These are phyloP conservation scores for Rachycentron canadum DNA, from an alignment of 2,797 vertebrate genomes.

Conservation along the genomic window DNA sequence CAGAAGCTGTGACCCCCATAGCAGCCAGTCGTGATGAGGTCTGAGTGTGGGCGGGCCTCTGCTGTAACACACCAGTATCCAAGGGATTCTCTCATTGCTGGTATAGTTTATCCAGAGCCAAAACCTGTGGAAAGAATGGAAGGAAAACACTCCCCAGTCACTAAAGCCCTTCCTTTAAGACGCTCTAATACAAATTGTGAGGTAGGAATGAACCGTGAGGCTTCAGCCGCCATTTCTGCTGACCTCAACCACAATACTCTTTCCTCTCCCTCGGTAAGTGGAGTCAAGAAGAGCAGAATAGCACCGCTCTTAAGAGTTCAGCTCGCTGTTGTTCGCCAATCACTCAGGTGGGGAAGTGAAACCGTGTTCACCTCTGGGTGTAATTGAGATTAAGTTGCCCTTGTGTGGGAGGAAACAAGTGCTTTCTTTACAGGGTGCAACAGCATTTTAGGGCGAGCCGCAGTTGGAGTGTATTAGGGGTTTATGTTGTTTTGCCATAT, in stretches of 20 bases:
- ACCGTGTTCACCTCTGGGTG: slow-evolving; percentile 63
- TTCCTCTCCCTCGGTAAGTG: slow-evolving; percentile 32
- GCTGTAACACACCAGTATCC: slow-evolving; percentile 29
- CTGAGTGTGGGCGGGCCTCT: slow-evolving; percentile 58
- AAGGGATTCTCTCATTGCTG: slow-evolving; percentile 64
- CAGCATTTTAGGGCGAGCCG: slow-evolving; percentile 57
- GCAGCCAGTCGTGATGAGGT: slow-evolving; percentile 56
- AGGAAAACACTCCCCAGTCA: slow-evolving; percentile 55
- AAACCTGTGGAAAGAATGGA: slow-evolving; percentile 36
- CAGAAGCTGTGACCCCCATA: slow-evolving; percentile 48
- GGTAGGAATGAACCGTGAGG: slow-evolving; percentile 62
- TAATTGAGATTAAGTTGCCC: slow-evolving; percentile 65
- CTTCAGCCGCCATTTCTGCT: slow-evolving; percentile 56
- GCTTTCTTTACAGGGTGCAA: slow-evolving; percentile 59
- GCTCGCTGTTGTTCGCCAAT: slow-evolving; percentile 38
- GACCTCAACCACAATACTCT: slow-evolving; percentile 54
- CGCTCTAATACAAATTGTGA: slow-evolving; percentile 74
- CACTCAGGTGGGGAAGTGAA: slow-evolving; percentile 63
- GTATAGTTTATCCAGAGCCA: slow-evolving; percentile 57
- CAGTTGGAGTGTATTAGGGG: slow-evolving; percentile 57
- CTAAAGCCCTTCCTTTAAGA: slow-evolving; percentile 70
- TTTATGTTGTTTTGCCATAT: slow-evolving; percentile 66
- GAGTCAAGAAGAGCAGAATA: slow-evolving; percentile 39
- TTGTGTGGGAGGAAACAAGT: slow-evolving; percentile 61
- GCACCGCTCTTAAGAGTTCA: slow-evolving; percentile 34